A percentile compares a stretch with the other conserved stretches of the same genome.
These are phyloP conservation scores for Piprites chloris DNA, from an alignment of 2,113 vertebrate species.

Conservation along the genomic window DNA sequence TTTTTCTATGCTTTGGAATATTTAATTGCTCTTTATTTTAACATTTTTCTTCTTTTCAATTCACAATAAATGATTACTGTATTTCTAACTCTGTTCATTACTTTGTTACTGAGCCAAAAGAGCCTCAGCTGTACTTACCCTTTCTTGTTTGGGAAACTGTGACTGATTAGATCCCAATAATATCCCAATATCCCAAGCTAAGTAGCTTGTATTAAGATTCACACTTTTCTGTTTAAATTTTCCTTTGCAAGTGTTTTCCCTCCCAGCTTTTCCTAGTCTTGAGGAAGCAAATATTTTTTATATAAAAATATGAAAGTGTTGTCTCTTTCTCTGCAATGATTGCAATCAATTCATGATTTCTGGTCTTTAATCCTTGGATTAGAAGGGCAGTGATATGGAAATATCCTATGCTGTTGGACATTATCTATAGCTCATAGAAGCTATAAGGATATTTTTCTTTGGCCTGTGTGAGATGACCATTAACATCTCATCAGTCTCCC, in stretches of 20 bases:
- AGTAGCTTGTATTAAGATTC: background rate
- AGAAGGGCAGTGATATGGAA: background rate
- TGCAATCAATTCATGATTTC: rapidly evolving
- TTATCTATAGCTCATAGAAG: background rate
- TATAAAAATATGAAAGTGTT: background rate
- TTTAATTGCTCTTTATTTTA: background rate
- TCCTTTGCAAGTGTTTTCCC: background rate
- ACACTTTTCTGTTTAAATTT: background rate
- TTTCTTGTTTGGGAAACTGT: background rate
- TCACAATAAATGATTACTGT: background rate
- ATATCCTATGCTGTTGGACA: background rate
- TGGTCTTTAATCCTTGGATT: background rate
- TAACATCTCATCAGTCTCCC: background rate
- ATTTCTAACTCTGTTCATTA: background rate
- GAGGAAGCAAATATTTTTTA: background rate
- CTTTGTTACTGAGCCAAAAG: background rate
- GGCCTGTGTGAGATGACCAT: background rate
- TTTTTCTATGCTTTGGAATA: background rate
- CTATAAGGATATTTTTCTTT: background rate
- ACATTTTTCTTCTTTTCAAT: background rate
- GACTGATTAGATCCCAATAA: background rate
- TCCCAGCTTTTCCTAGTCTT: background rate
- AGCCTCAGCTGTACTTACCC: background rate
- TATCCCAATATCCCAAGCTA: background rate
- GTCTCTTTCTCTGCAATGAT: background rate